Conservation (phyloP, 2,797 vertebrate genomes). For the Microchirus variegatus region DNA sequence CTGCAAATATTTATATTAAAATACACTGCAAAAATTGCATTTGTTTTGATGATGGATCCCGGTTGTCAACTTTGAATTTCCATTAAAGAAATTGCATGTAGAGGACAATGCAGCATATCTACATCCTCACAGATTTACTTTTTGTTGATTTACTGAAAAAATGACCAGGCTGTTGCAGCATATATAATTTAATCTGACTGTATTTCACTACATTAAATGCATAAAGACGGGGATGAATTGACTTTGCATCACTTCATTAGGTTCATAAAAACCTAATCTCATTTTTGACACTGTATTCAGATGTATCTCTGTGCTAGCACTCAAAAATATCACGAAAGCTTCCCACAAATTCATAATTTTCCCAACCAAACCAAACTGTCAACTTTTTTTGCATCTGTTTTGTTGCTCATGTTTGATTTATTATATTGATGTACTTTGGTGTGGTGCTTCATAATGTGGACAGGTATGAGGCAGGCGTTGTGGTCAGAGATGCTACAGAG, state of each 20-base stretch:
- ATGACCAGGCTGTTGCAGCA: constrained; percentile 23
- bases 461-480: constrained; percentile 6
- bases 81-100: not conserved
- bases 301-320: constrained; percentile 34
- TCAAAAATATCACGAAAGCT: constrained; percentile 48
- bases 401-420: constrained; percentile 25
- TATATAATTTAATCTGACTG: constrained; percentile 27
- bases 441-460: constrained; percentile 28
- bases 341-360: constrained; percentile 52
- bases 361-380: constrained; percentile 54
- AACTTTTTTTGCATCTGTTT: constrained; percentile 23
- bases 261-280: constrained; percentile 47
- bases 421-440: constrained; percentile 1
- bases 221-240: constrained; percentile 17
- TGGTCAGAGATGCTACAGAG: constrained; percentile 13
- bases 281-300: constrained; percentile 35
- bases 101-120: not conserved
- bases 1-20: too few relatives aligned
- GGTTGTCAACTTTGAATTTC: not conserved
- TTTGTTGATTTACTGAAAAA: constrained; percentile 11
- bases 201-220: constrained; percentile 26
- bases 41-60: too few relatives aligned
- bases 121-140: constrained; percentile 3
- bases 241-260: constrained; percentile 34
- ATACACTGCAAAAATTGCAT: too few relatives aligned